Evolutionary conservation across 2,888 invertebrate genomes (phyloP), one percentile per base, ranked within the genome.

Genomic region (Leptura quadrifasciata): DNA sequence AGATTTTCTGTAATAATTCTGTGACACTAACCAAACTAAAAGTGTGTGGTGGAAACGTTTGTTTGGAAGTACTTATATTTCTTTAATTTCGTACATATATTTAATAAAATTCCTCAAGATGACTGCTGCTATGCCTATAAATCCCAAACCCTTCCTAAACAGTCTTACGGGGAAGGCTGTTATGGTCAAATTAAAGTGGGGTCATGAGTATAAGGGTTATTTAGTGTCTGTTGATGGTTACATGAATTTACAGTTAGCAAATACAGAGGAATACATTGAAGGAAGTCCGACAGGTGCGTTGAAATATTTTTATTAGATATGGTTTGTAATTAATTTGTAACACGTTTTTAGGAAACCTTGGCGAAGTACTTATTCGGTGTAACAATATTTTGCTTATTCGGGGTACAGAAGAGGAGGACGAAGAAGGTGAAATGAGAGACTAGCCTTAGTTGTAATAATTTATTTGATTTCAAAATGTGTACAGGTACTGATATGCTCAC

Each of bases 141-240:
- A 99, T 90, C 99, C 99, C 4, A 99, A 99, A 92, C 99, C 99
- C 78, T 99, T 98, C 90, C 92, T 99, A 72, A 99, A 99, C 91
- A 96, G 97, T 87, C 92, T 99, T 64, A 99, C 98, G 0, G 99
- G 99, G 17, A 99, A 99, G 91, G 95, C 98, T 57, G 98, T 99
- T 55, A 94, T 98, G 89, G 98, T 99, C 1, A 99, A 99, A 90
- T 91, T 99, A 78, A 99, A 99, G 89, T 99, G 99, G 99, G 99
- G 99, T 35, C 99, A 99, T 90, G 99, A 99, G 90, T 99, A 99
- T 90, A 98, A 98, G 92, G 99, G 99, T 15, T 96, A 97, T 84
- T 91, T 99, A 47, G 99, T 99, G 0, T 98, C 99, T 3, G 97
- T 98, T 0, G 99, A 99, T 90, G 97, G 97, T 8, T 99, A 99